These are phyloP conservation scores for Patella vulgata DNA, from an alignment of 1,140 invertebrate genomes.

Conservation along the genomic window DNA sequence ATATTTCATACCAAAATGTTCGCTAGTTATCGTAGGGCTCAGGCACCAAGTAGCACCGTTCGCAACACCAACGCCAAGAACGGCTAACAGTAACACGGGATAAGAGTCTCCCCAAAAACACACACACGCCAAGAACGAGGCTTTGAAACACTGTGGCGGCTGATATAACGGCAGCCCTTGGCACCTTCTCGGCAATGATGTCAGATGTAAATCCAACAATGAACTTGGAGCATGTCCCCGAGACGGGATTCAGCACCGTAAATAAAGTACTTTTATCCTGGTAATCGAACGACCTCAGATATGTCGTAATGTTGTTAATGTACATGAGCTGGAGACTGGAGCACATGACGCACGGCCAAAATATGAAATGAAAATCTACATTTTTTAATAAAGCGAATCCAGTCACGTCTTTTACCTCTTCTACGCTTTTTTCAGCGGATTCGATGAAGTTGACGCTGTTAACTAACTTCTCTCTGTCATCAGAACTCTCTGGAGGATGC, in stretches of 20 bases:
- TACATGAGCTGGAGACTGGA: constrained; percentile 4
- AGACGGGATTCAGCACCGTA: not conserved
- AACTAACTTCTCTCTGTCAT: too few species aligned
- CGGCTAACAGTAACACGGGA: not conserved
- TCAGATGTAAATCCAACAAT: constrained; percentile 5
- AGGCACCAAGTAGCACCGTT: constrained; percentile 10
- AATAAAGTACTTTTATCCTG: too few species aligned
- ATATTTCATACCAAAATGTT: constrained; percentile 12
- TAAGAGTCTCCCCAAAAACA: not conserved
- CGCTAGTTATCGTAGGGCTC: constrained; percentile 13
- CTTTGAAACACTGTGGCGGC: not conserved
- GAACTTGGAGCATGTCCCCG: constrained; percentile 1
- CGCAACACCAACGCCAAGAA: constrained; percentile 3
- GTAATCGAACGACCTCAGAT: constrained; percentile 9
- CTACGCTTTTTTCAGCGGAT: not conserved
- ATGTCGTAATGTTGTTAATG: constrained; percentile 5
- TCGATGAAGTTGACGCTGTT: not conserved
- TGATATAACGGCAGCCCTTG: not conserved
- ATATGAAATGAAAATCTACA: constrained; percentile 12
- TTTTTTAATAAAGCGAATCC: not conserved
- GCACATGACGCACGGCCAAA: constrained; percentile 10
- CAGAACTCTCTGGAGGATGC: too few species aligned
- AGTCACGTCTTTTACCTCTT: not conserved
- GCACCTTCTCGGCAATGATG: not conserved
- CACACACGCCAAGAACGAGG: not conserved